Conservation (phyloP, 92 coral and sea anemone genomes). For the Phenganax marumi region DNA sequence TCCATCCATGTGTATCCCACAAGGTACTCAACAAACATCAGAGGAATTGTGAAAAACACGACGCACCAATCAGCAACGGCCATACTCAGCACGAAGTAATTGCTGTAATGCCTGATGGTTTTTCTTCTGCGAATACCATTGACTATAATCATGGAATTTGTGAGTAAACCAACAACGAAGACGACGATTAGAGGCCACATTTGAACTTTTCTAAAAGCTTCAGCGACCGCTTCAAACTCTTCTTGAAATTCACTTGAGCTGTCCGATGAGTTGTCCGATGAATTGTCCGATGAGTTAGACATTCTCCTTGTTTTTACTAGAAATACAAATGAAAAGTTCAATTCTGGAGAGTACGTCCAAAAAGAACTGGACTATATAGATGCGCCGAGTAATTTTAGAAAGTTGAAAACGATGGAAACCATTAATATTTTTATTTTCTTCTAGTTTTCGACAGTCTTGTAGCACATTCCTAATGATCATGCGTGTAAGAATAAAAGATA, state of each 20-base stretch:
- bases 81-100: slow-evolving; percentile 21
- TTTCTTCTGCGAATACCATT: slow-evolving; percentile 12
- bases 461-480: no score
- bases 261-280: not conserved
- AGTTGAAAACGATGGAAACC: no score
- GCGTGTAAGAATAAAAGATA: no score
- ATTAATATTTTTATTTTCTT: no score
- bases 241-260: no score
- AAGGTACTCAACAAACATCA: slow-evolving; percentile 22
- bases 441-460: no score
- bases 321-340: not conserved
- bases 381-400: no score
- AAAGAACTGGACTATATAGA: no score
- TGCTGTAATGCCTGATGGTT: not conserved
- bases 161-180: slow-evolving; percentile 11
- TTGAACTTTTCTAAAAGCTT: slow-evolving; percentile 17
- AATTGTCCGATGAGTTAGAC: not conserved
- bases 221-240: not conserved
- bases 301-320: not conserved
- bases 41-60: slow-evolving; percentile 4
- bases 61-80: slow-evolving; percentile 28
- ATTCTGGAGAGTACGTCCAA: no score
- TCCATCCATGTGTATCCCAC: slow-evolving; percentile 18
- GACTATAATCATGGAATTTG: slow-evolving; percentile 22
- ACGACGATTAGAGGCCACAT: slow-evolving; percentile 6